Conservation (phyloP, 2,888 invertebrate genomes). For the Prostheceraeus crozeri region DNA sequence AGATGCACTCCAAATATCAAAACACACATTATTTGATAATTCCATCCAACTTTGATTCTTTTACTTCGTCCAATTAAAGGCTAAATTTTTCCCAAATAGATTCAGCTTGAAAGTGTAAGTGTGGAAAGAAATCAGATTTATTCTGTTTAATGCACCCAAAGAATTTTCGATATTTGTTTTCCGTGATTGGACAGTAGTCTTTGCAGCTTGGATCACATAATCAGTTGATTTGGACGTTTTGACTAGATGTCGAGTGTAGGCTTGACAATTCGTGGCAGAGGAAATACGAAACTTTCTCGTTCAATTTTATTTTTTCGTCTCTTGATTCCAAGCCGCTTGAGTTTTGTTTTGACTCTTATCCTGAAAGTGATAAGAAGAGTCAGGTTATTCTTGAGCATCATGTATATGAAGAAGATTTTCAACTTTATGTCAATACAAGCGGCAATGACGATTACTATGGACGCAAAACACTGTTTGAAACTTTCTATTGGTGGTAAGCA, state of each 20-base stretch:
- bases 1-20: too few relatives aligned
- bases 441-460: too few relatives aligned
- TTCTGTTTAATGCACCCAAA: background rate
- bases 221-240: conserved; percentile 3
- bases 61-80: conserved; percentile 2
- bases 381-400: too few relatives aligned
- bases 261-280: background rate
- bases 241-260: background rate
- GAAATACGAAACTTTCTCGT: conserved; percentile 9
- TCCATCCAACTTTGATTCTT: background rate
- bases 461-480: too few relatives aligned
- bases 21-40: conserved; percentile 2
- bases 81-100: background rate
- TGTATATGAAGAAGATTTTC: too few relatives aligned
- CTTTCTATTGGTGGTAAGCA: too few relatives aligned
- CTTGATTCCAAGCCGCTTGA: conserved; percentile 21
- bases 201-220: background rate
- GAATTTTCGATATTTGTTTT: background rate
- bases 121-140: background rate
- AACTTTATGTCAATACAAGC: too few relatives aligned
- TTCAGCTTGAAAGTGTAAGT: conserved; percentile 7
- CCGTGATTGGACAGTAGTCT: background rate
- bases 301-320: background rate
- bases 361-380: too few relatives aligned
- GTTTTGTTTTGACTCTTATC: too few relatives aligned